Conservation (phyloP, 1,140 invertebrate genomes). For the Agrilus planipennis region DNA sequence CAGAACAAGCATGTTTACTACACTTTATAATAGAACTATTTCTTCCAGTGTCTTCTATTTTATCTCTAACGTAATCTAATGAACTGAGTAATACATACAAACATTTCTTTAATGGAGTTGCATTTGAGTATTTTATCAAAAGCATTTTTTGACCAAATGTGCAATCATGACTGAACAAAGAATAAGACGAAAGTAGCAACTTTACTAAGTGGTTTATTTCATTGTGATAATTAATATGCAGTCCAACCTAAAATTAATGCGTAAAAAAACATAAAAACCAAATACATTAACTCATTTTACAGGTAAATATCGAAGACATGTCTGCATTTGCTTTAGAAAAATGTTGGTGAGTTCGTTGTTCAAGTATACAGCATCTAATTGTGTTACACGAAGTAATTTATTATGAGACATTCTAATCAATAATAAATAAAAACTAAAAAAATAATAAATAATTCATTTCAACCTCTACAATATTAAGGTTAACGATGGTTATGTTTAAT, state of each 20-base stretch:
- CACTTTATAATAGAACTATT: constrained; percentile 17
- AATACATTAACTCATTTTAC: constrained; percentile 15
- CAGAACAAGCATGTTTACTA: constrained; percentile 15
- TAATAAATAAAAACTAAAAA: constrained; percentile 2
- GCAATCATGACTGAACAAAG: constrained; percentile 20
- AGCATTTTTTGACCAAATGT: constrained; percentile 33
- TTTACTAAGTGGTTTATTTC: constrained; percentile 27
- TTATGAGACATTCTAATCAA: constrained; percentile 16
- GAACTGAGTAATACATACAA: constrained; percentile 19
- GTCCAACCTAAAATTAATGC: constrained; percentile 23
- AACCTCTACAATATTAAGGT: not conserved
- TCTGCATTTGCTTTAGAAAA: constrained; percentile 20
- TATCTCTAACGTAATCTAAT: constrained; percentile 25
- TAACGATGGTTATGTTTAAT: too few species aligned
- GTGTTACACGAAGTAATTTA: constrained; percentile 28
- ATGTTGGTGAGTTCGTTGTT: constrained; percentile 30
- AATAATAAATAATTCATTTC: not conserved
- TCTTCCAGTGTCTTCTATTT: constrained; percentile 17
- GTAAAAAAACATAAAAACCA: constrained; percentile 8
- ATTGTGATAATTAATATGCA: constrained; percentile 15
- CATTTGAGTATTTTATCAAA: constrained; percentile 29
- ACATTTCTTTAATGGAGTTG: constrained; percentile 20
- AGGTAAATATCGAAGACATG: constrained; percentile 23
- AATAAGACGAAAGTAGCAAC: constrained; percentile 24
- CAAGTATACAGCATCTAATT: constrained; percentile 32